These are phyloP conservation scores for Microdon myrmicae DNA, from an alignment of 2,888 invertebrate species.

Conservation along the genomic window DNA sequence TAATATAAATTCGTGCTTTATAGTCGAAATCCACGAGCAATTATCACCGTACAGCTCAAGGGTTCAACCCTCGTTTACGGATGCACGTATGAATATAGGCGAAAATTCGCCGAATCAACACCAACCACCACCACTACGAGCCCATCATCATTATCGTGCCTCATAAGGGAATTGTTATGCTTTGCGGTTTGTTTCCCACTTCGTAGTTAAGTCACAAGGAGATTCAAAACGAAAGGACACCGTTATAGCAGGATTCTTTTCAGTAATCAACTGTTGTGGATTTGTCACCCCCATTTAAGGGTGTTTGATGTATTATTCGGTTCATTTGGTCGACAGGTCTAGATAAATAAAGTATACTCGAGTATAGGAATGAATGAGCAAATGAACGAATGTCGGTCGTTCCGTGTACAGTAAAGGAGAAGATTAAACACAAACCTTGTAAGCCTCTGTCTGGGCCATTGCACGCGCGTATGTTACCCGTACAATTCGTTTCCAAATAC, in stretches of 20 bases:
- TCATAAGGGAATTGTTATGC: constrained; percentile 36
- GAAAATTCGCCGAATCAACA: constrained; percentile 26
- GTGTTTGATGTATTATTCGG: constrained; percentile 69
- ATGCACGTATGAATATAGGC: neutral
- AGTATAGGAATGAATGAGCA: constrained; percentile 25
- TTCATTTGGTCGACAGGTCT: constrained; percentile 69
- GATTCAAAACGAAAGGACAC: constrained; percentile 48
- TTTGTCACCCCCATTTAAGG: constrained; percentile 66
- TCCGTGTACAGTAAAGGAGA: constrained; percentile 9
- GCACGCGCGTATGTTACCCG: constrained; percentile 19
- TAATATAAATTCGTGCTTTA: constrained; percentile 23
- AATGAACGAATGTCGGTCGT: constrained; percentile 29
- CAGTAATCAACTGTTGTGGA: constrained; percentile 67
- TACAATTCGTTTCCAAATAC: too few relatives aligned
- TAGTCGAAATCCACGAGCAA: constrained; percentile 39
- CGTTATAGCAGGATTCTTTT: constrained; percentile 45
- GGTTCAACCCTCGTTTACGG: constrained; percentile 33
- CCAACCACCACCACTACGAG: constrained; percentile 11
- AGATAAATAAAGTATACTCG: constrained; percentile 62
- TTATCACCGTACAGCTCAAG: constrained; percentile 47
- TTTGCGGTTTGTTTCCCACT: constrained; percentile 30
- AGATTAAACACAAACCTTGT: constrained; percentile 38
- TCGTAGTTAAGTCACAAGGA: constrained; percentile 18
- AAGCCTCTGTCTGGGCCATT: constrained; percentile 30
- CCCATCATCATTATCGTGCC: constrained; percentile 20